Conservation (phyloP, 2,888 invertebrate species). For the Hylaea fasciaria region DNA sequence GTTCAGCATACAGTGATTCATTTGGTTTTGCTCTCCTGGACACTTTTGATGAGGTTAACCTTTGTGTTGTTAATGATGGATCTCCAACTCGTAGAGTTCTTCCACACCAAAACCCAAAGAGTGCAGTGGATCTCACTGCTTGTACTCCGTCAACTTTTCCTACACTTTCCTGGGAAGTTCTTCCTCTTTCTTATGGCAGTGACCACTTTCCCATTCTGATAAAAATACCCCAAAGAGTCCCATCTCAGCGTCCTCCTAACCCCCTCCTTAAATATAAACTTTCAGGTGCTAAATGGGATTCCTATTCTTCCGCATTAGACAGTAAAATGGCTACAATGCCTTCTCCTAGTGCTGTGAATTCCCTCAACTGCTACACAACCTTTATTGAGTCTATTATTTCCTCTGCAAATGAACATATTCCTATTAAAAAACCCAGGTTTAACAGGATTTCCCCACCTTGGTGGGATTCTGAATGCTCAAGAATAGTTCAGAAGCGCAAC, state of each 20-base stretch:
- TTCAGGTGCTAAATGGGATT: constrained; percentile 18
- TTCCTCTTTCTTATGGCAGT: constrained; percentile 30
- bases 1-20: constrained; percentile 19
- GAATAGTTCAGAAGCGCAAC: constrained; percentile 1
- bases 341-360: neutral
- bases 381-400: neutral
- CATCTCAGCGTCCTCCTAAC: constrained; percentile 1
- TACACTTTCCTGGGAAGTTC: constrained; percentile 22
- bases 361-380: neutral
- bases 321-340: neutral
- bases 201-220: constrained; percentile 41
- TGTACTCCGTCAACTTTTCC: constrained; percentile 22
- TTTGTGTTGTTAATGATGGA: constrained; percentile 41
- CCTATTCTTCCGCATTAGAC: constrained; percentile 11
- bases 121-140: constrained; percentile 42
- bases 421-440: constrained; percentile 14
- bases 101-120: constrained; percentile 29
- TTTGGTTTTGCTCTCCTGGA: constrained; percentile 24
- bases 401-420: constrained; percentile 7
- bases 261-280: constrained; percentile 29
- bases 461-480: constrained; percentile 28
- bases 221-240: neutral
- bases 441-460: constrained; percentile 21
- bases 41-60: constrained; percentile 31
- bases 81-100: constrained; percentile 33